Evolutionary conservation across 2,888 invertebrate species (phyloP).

Genomic region (Epiblema foenella): DNA sequence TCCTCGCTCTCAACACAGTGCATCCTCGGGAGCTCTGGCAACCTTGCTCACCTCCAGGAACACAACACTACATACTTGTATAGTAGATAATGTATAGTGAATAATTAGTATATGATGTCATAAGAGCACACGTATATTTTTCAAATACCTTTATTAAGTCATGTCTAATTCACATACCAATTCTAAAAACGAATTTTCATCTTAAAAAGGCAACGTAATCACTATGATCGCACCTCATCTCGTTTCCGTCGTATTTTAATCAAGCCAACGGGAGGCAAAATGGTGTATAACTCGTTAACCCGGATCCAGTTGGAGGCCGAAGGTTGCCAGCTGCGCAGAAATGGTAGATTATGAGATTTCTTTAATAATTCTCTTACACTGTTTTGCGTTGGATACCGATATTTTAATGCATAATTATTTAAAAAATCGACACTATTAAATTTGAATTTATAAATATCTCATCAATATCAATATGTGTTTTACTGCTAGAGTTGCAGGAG

Average conservation of each 20-base stretch:
- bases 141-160: constrained; percentile 7
- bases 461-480: too few relatives aligned
- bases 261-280: constrained; percentile 56
- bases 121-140: background rate
- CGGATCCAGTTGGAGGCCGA: constrained; percentile 31
- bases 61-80: too few relatives aligned
- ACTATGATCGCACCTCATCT: constrained; percentile 50
- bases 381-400: background rate
- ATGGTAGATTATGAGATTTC: constrained; percentile 12
- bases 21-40: too few relatives aligned
- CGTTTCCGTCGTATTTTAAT: constrained; percentile 58
- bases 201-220: constrained; percentile 43
- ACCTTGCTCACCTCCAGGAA: too few relatives aligned
- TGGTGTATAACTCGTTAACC: constrained; percentile 49
- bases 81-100: too few relatives aligned
- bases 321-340: constrained; percentile 27
- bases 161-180: constrained; percentile 23
- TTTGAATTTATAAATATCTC: too few relatives aligned
- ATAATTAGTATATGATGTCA: too few relatives aligned
- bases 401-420: background rate
- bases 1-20: too few relatives aligned
- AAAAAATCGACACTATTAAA: background rate
- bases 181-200: constrained; percentile 23
- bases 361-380: background rate
- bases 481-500: too few relatives aligned